phyloP scores from a whole-genome alignment of 2,888 invertebrate species.

The Yponomeuta cagnagella region DNA sequence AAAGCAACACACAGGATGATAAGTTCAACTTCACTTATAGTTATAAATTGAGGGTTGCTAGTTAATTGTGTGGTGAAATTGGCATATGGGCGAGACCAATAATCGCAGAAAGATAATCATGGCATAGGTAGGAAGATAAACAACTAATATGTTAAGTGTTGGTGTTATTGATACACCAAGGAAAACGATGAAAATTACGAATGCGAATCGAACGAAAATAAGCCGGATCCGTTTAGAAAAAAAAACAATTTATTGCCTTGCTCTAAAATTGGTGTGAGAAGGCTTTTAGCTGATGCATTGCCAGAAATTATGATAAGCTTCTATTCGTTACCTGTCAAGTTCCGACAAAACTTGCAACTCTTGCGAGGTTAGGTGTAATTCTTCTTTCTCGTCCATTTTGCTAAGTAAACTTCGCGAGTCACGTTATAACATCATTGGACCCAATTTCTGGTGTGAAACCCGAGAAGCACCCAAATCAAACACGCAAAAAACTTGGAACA shows the following conservation, averaged over 20 bases:
- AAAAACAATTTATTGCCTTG: background rate
- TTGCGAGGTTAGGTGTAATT: slow-evolving; percentile 85
- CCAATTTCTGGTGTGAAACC: background rate
- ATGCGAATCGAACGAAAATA: background rate
- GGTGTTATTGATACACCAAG: no score
- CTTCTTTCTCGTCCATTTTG: slow-evolving; percentile 77
- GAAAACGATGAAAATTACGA: background rate
- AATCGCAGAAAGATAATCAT: no score
- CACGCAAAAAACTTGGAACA: background rate
- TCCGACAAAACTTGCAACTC: slow-evolving; percentile 91
- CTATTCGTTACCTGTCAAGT: slow-evolving; percentile 83
- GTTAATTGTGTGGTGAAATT: no score
- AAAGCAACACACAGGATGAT: slow-evolving; percentile 34
- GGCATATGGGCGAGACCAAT: no score
- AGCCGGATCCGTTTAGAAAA: background rate
- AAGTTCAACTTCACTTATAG: background rate
- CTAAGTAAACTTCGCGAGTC: slow-evolving; percentile 17
- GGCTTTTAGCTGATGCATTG: background rate
- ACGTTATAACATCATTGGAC: background rate
- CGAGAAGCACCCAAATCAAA: background rate
- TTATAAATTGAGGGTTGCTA: no score
- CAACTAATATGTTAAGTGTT: no score
- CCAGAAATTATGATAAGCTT: slow-evolving; percentile 16
- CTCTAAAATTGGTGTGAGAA: background rate
- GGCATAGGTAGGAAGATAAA: no score